Percentiles rank a stretch among this genome's conserved stretches.
These are phyloP conservation scores for Mormyrops boulengeri DNA, from an alignment of 2,797 vertebrate species.

Conservation along the genomic window DNA sequence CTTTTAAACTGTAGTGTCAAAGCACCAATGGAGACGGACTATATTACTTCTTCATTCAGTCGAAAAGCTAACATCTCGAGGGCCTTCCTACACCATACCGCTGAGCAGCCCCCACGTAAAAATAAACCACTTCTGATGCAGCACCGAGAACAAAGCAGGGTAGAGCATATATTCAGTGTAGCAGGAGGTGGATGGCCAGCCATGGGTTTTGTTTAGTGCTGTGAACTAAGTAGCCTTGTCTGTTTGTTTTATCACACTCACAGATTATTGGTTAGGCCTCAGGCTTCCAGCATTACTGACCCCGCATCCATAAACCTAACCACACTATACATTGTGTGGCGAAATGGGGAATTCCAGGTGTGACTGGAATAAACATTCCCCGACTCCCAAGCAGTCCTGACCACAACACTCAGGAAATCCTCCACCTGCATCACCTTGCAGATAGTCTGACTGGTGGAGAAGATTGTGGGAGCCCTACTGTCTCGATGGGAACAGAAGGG, in stretches of 20 bases:
- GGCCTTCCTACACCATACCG: neutral
- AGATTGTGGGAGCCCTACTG: neutral
- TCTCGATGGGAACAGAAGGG: neutral
- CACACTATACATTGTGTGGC: neutral
- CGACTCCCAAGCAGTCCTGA: neutral
- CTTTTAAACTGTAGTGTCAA: neutral
- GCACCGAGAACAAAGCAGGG: neutral
- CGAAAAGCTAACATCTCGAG: neutral
- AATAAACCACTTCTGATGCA: neutral
- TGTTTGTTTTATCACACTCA: neutral
- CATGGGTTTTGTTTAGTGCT: neutral
- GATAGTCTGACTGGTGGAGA: neutral
- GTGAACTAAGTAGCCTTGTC: neutral
- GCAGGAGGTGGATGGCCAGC: neutral
- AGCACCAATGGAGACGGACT: neutral
- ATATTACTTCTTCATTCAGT: neutral
- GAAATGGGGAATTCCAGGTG: neutral
- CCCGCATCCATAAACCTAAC: neutral
- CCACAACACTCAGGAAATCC: neutral
- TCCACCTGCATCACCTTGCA: neutral
- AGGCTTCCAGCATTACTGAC: neutral
- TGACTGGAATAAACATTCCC: neutral
- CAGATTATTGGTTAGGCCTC: neutral
- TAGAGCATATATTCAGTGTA: neutral
- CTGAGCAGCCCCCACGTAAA: neutral